Evolutionary conservation across 2,113 vertebrate species (phyloP), one percentile per base, ranked within the genome.

Genomic region (Melanerpes aurifrons): DNA sequence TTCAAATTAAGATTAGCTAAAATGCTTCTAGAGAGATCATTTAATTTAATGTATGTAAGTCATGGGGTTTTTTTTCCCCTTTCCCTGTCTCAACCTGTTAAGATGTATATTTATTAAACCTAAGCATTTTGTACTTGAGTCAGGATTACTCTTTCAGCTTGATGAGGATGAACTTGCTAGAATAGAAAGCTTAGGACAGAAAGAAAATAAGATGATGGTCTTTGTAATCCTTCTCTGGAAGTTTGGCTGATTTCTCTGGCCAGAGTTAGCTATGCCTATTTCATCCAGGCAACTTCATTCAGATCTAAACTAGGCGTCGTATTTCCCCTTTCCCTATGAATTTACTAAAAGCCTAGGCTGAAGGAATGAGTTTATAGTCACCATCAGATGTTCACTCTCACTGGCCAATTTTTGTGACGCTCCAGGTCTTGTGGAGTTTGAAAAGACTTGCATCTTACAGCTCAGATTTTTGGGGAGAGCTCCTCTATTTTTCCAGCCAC

Each of bases 121-220:
- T 9, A 26, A 83, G 47, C 37, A 10, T 76, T 73, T 70, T 69
- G 50, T 48, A 54, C 4, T 1, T 5, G 67, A 70, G 57, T 31
- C 64, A 67, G 1, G 21, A 29, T 26, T 76, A 54, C 68, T 73
- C 25, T 0, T 93, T 82, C 66, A 54, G 9, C 66, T 80, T 74
- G 54, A 3, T 4, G 58, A 74, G 82, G 48, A n/a, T 86, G 92
- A 91, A 22, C 43, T 91, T 89, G 47, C 43, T 90, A 88, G 28
- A 63, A 69, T 37, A 21, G 4, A 72, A 62, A 45, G 32, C 56
- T 73, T 16, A 29, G 28, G 80, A 87, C 13, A 68, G 76, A 83
- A 85, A n/a, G 0, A 47, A 35, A 57, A 40, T 29, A 3, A 24
- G 4, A 10, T 0, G 4, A 10, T 0, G 2, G 53, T 8, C 4